phyloP scores from a whole-genome alignment of 2,797 vertebrate genomes.

The Phoebastria nigripes region DNA sequence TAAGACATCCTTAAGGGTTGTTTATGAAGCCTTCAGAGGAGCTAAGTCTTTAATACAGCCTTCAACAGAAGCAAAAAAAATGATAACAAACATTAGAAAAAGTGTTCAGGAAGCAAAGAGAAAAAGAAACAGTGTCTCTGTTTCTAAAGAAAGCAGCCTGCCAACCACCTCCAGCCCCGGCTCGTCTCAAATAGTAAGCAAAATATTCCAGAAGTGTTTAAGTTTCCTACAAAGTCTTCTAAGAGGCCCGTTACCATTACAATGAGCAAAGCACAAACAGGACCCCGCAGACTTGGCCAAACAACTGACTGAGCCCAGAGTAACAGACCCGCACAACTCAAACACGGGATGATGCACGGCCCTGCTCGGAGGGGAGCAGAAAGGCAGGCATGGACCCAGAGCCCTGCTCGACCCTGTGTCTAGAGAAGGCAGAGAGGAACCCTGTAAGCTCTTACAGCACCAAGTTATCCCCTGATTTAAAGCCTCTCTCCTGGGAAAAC shows the following conservation, averaged over 20 bases:
- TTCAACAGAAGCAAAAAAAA: background rate
- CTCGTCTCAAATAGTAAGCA: background rate
- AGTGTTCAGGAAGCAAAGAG: constrained; percentile 11
- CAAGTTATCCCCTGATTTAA: background rate
- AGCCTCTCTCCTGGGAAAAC: background rate
- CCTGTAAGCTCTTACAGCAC: background rate
- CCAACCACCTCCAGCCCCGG: background rate
- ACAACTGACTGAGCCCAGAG: background rate
- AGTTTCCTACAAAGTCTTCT: background rate
- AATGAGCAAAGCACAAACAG: background rate
- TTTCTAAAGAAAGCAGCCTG: background rate
- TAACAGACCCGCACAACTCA: background rate
- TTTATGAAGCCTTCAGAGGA: background rate
- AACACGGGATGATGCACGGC: background rate
- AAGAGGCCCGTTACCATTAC: background rate
- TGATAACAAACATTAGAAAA: background rate
- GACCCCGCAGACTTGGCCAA: background rate
- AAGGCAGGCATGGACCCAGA: background rate
- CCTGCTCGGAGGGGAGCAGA: background rate
- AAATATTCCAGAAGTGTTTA: constrained; percentile 35
- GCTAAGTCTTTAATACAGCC: background rate
- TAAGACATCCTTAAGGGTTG: background rate
- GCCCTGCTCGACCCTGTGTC: background rate
- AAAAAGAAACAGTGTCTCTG: background rate
- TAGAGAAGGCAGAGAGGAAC: background rate